A percentile compares a stretch with the other conserved stretches of the same genome.
These are phyloP conservation scores for Caerostris darwini DNA, from an alignment of 1,140 invertebrate species.

Conservation along the genomic window DNA sequence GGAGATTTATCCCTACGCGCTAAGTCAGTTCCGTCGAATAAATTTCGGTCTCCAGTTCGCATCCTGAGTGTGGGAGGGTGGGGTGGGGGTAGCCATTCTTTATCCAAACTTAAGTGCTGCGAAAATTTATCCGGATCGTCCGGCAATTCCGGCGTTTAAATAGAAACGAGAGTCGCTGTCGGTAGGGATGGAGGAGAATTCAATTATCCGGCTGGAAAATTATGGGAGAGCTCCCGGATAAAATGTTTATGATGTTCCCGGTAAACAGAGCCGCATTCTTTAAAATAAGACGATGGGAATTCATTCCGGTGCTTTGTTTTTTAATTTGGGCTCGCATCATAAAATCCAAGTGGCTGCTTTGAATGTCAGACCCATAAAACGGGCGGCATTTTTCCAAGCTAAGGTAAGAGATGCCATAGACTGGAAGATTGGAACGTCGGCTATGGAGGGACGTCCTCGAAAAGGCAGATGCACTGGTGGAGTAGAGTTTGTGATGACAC, in stretches of 20 bases:
- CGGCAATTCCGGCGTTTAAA: not conserved
- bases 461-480: no score
- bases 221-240: not conserved
- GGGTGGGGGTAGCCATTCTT: not conserved
- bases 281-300: not conserved
- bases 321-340: not conserved
- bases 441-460: no score
- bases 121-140: not conserved
- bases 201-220: not conserved
- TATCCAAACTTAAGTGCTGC: not conserved
- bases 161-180: not conserved
- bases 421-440: no score
- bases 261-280: not conserved
- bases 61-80: not conserved
- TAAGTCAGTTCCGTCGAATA: not conserved
- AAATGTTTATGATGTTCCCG: not conserved
- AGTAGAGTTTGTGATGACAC: no score
- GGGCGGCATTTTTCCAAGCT: no score
- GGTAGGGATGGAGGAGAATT: not conserved
- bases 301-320: not conserved
- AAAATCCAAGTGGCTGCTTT: no score
- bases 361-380: no score
- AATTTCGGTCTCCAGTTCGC: not conserved
- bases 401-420: no score
- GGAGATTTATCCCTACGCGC: not conserved